Conservation (phyloP, 2,113 vertebrate genomes). For the Ursus arctos region DNA sequence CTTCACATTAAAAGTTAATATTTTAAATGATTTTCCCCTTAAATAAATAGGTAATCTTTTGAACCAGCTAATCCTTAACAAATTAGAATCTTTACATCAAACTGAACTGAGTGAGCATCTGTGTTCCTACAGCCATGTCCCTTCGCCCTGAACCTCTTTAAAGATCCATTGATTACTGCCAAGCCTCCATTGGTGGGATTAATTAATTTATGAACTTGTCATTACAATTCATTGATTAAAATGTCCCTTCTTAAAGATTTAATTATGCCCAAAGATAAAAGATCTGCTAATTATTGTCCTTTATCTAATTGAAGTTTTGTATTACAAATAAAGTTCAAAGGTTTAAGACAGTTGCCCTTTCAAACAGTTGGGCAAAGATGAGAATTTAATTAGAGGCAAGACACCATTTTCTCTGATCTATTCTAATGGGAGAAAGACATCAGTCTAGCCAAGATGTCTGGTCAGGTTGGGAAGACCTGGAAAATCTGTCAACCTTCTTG, state of each 20-base stretch:
- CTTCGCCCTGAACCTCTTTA: conserved; percentile 90
- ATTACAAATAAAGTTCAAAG: conserved; percentile 96
- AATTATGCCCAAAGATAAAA: conserved; percentile 99
- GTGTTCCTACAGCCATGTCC: conserved; percentile 81
- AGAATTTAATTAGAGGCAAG: conserved; percentile 94
- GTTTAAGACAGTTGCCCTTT: conserved; percentile 94
- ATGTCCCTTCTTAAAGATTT: conserved; percentile 96
- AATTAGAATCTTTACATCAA: conserved; percentile 85
- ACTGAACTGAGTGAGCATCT: conserved; percentile 83
- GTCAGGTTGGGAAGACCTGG: conserved; percentile 70
- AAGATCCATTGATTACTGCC: conserved; percentile 94
- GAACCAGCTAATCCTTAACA: conserved; percentile 86
- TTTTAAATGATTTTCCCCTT: conserved; percentile 82
- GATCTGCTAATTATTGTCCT: conserved; percentile 99
- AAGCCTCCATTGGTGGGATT: conserved; percentile 94
- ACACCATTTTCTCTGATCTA: conserved; percentile 82
- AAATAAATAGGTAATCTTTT: conserved; percentile 86
- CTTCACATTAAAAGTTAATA: conserved; percentile 80
- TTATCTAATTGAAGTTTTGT: conserved; percentile 98
- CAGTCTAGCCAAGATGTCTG: conserved; percentile 71
- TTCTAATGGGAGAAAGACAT: conserved; percentile 60
- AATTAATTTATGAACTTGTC: conserved; percentile 99
- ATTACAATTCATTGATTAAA: conserved; percentile 97
- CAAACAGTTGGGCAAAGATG: conserved; percentile 88
- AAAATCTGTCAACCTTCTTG: conserved; percentile 82